These are phyloP conservation scores for Porites rus DNA, from an alignment of 92 coral and sea anemone species.

Conservation along the genomic window DNA sequence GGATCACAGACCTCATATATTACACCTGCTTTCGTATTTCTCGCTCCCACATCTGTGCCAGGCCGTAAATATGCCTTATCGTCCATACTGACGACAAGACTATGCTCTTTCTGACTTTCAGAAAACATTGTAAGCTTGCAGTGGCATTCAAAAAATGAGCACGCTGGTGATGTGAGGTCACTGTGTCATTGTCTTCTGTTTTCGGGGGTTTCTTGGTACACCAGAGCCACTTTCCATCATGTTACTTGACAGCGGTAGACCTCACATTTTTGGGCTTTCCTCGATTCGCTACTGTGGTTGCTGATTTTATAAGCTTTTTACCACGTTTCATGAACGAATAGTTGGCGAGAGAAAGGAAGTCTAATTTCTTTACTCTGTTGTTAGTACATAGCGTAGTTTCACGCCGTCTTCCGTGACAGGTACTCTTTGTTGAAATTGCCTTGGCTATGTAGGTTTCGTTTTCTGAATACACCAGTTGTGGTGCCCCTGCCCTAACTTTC, in stretches of 20 bases:
- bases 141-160: constrained; percentile 59
- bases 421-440: constrained; percentile 65
- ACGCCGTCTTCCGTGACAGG: constrained; percentile 61
- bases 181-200: too few relatives aligned
- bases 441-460: constrained; percentile 57
- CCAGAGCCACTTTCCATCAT: constrained; percentile 66
- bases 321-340: constrained; percentile 48
- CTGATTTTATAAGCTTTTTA: constrained; percentile 67
- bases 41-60: constrained; percentile 63
- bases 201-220: constrained; percentile 36
- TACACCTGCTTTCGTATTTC: constrained; percentile 53
- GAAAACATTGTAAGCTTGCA: constrained; percentile 4
- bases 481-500: neutral
- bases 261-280: constrained; percentile 60
- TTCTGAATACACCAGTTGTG: constrained; percentile 49
- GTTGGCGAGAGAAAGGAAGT: constrained; percentile 65
- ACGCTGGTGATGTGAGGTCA: constrained; percentile 58
- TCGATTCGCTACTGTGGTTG: constrained; percentile 64
- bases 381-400: constrained; percentile 45
- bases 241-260: constrained; percentile 59
- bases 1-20: constrained; percentile 56
- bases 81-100: neutral
- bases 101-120: neutral
- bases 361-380: constrained; percentile 70
- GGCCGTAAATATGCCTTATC: constrained; percentile 41